Evolutionary conservation across 2,888 invertebrate species (phyloP).

Genomic region (Spatulosminthurus flaviceps): DNA sequence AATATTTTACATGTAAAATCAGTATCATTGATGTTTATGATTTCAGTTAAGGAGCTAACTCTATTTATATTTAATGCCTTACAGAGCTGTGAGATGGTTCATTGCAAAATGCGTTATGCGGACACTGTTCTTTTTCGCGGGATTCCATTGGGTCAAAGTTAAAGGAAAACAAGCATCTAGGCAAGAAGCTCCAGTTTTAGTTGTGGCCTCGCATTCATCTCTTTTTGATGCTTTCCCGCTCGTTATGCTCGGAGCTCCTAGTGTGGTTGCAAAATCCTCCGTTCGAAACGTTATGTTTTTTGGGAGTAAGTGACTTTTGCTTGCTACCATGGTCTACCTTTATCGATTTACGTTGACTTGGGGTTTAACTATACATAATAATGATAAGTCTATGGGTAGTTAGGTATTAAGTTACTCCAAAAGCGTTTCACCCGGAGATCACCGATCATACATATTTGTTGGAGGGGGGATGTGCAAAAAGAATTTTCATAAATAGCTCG

Average conservation of each 20-base stretch:
- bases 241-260: slow-evolving; percentile 71
- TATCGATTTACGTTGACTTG: not conserved
- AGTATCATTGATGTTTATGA: not conserved
- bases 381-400: too few species aligned
- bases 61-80: not conserved
- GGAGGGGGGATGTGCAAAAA: too few species aligned
- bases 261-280: slow-evolving; percentile 89
- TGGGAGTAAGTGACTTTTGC: slow-evolving; percentile 86
- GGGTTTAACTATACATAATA: too few species aligned
- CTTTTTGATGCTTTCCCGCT: slow-evolving; percentile 75
- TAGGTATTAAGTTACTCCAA: too few species aligned
- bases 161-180: slow-evolving; percentile 80
- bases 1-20: too few species aligned
- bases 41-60: not conserved
- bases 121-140: slow-evolving; percentile 80
- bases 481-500: too few species aligned
- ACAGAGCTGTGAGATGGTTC: slow-evolving; percentile 52
- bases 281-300: slow-evolving; percentile 83
- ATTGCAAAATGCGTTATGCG: slow-evolving; percentile 70
- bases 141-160: slow-evolving; percentile 82
- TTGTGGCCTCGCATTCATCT: slow-evolving; percentile 89
- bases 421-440: too few species aligned
- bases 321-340: too few species aligned
- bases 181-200: slow-evolving; percentile 83
- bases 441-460: too few species aligned